Evolutionary conservation across 2,113 vertebrate genomes (phyloP).

Genomic region (Cygnus buccinator): DNA sequence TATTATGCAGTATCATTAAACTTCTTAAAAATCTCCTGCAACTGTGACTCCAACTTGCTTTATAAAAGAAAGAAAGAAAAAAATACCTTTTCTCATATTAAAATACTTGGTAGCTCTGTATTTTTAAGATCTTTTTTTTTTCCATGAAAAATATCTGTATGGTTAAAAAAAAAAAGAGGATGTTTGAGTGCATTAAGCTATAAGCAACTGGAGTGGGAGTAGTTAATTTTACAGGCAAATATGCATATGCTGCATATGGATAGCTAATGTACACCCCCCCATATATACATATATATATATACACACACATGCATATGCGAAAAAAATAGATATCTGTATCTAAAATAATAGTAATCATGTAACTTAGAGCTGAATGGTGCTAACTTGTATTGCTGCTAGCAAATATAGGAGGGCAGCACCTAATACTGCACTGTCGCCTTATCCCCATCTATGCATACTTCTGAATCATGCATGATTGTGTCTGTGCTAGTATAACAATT

Average conservation of each 20-base stretch:
- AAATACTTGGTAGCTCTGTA: background rate
- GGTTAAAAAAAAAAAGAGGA: background rate
- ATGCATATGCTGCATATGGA: rapidly evolving
- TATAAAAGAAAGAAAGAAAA: background rate
- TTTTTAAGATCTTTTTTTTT: conserved; percentile 17
- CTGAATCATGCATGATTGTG: background rate
- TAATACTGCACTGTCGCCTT: background rate
- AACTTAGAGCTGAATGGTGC: background rate
- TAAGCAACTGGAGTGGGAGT: background rate
- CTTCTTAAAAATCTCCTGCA: background rate
- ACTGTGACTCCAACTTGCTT: background rate
- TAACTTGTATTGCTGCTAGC: background rate
- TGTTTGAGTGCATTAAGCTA: background rate
- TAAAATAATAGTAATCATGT: background rate
- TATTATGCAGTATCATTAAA: background rate
- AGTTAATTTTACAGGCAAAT: background rate
- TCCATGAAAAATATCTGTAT: background rate
- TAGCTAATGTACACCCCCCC: background rate
- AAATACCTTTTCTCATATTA: background rate
- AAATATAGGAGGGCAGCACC: background rate
- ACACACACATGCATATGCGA: background rate
- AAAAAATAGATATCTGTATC: background rate
- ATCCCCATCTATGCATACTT: rapidly evolving
- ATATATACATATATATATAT: too few species aligned
- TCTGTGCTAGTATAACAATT: background rate